Conservation (phyloP, 2,888 invertebrate genomes). For the Sympetrum striolatum region DNA sequence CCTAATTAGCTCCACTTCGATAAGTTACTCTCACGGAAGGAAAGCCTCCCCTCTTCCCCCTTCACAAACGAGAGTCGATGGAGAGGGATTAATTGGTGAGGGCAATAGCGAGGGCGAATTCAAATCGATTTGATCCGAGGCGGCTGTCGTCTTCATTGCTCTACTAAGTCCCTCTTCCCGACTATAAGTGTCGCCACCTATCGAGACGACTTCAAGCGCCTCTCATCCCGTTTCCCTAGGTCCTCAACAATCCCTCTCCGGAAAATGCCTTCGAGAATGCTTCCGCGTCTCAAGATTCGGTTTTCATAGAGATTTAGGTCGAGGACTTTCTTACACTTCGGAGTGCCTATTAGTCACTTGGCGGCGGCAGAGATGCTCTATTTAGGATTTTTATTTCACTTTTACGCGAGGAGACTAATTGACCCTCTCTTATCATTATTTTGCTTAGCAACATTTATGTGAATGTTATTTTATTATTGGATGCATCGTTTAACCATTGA, state of each 20-base stretch:
- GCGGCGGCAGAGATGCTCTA: background rate
- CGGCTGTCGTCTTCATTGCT: background rate
- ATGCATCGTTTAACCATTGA: no score
- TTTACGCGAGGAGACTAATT: no score
- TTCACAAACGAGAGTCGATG: no score
- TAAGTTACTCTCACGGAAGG: no score
- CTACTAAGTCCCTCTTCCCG: background rate
- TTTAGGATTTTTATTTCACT: no score
- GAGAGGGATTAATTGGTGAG: background rate
- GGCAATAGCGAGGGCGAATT: background rate
- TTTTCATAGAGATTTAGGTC: background rate
- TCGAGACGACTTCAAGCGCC: background rate
- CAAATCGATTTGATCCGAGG: background rate
- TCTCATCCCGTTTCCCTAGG: background rate
- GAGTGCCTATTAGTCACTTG: background rate
- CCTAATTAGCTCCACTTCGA: no score
- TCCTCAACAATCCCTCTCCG: background rate
- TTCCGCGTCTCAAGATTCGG: background rate
- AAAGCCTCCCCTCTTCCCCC: no score
- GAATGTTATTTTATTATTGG: no score
- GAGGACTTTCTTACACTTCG: no score
- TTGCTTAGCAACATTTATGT: no score
- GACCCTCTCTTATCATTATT: no score
- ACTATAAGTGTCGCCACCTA: background rate
- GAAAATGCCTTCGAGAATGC: background rate